Evolutionary conservation across 1,140 invertebrate genomes (phyloP).

Genomic region (Aporrectodea caliginosa): DNA sequence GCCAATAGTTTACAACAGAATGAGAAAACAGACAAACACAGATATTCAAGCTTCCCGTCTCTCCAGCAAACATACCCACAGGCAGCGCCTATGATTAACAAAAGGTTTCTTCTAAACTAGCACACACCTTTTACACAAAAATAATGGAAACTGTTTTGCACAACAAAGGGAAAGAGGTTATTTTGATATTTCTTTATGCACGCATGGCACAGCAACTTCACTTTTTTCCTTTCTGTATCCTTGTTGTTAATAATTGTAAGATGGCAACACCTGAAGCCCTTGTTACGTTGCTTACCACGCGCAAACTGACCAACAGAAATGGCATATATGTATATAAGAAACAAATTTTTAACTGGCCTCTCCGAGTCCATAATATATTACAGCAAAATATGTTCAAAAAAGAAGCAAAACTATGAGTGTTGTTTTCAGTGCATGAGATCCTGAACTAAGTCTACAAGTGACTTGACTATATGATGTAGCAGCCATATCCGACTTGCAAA

Average conservation of each 20-base stretch:
- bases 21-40: no score
- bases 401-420: neutral
- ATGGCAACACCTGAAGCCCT: no score
- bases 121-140: neutral
- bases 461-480: neutral
- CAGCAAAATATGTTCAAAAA: neutral
- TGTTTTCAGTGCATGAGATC: neutral
- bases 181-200: no score
- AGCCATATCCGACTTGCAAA: neutral
- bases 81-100: no score
- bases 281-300: no score
- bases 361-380: neutral
- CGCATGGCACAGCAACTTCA: no score
- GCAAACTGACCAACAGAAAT: no score
- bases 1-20: no score
- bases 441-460: slow-evolving; percentile 2
- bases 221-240: no score
- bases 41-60: neutral
- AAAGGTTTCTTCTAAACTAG: neutral
- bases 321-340: neutral
- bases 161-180: neutral
- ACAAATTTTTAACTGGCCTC: neutral
- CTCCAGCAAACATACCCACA: neutral
- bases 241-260: no score
- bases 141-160: neutral